These are phyloP conservation scores for Dryoscopus gambensis DNA, from an alignment of 2,113 vertebrate genomes.

Conservation along the genomic window DNA sequence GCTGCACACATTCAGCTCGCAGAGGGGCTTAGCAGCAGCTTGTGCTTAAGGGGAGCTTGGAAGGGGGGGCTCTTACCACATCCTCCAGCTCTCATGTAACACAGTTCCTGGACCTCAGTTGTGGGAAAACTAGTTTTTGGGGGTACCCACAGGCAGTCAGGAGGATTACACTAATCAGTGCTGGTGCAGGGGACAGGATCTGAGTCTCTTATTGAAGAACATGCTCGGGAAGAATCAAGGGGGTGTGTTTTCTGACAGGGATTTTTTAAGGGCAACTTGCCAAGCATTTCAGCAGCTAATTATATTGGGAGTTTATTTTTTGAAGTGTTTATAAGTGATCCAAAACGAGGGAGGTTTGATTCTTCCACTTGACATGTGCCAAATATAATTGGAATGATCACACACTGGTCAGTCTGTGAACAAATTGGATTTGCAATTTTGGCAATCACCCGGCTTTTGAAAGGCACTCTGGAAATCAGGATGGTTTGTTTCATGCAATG, in stretches of 20 bases:
- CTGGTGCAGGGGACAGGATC: background rate
- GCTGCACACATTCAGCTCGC: background rate
- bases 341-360: constrained; percentile 55
- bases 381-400: constrained; percentile 63
- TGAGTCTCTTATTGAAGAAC: background rate
- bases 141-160: constrained; percentile 27
- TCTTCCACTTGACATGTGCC: constrained; percentile 58
- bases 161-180: constrained; percentile 30
- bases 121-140: constrained; percentile 30
- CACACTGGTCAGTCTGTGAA: constrained; percentile 43
- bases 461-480: constrained; percentile 43
- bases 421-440: constrained; percentile 54
- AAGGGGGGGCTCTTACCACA: background rate
- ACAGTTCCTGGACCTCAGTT: background rate
- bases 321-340: constrained; percentile 66
- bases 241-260: background rate
- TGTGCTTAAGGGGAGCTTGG: background rate
- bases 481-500: constrained; percentile 20
- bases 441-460: constrained; percentile 26
- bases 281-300: constrained; percentile 60
- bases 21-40: background rate
- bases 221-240: background rate
- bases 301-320: constrained; percentile 57
- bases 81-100: background rate
- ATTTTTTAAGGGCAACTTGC: constrained; percentile 25